These are phyloP conservation scores for Toxotes jaculatrix DNA, from an alignment of 2,113 vertebrate species.

Conservation along the genomic window DNA sequence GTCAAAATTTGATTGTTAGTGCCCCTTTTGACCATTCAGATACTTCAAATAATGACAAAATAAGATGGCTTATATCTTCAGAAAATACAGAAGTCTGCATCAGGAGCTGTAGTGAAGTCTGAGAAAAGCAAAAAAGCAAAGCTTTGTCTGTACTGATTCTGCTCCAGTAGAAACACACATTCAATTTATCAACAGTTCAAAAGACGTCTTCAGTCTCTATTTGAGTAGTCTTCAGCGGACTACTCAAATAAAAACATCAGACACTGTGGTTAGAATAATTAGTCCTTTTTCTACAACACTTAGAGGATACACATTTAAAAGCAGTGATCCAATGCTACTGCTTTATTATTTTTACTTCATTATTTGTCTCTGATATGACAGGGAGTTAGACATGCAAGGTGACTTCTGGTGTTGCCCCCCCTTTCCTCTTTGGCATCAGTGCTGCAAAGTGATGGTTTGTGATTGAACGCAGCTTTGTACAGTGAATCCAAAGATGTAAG, in stretches of 20 bases:
- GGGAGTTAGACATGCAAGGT: neutral
- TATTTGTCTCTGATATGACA: conserved; percentile 1
- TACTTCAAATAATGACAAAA: neutral
- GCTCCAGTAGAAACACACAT: neutral
- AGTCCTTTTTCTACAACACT: neutral
- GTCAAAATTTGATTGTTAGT: neutral
- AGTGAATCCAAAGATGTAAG: conserved; percentile 14
- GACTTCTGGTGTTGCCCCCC: neutral
- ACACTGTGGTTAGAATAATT: neutral
- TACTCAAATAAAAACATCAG: neutral
- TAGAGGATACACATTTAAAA: neutral
- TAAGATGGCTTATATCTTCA: neutral
- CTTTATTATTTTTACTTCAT: neutral
- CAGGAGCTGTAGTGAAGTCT: neutral
- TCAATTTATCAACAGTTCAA: neutral
- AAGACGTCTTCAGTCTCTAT: neutral
- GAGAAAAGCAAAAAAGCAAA: neutral
- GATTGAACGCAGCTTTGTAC: neutral
- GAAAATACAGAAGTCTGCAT: neutral
- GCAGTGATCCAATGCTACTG: neutral
- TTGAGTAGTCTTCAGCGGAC: neutral
- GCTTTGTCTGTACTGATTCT: neutral
- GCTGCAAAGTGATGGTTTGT: neutral
- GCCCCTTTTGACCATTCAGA: neutral
- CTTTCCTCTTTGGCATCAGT: neutral